These are phyloP conservation scores for Lepus americanus DNA, from an alignment of 2,113 vertebrate genomes.

Conservation along the genomic window DNA sequence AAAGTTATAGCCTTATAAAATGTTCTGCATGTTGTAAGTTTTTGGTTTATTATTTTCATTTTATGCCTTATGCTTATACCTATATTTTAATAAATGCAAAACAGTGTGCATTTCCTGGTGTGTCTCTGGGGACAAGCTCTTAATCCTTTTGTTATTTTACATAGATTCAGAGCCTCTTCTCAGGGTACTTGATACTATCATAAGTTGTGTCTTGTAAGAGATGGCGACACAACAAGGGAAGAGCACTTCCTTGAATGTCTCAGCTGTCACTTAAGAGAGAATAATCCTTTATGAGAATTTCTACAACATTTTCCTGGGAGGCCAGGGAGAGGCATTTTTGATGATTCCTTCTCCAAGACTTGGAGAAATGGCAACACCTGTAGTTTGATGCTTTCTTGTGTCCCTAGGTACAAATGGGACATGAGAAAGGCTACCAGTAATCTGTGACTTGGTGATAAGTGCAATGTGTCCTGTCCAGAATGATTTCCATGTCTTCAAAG, in stretches of 20 bases:
- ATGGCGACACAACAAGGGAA: constrained; percentile 3
- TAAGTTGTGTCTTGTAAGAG: constrained; percentile 11
- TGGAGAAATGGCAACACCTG: neutral
- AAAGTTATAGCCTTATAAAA: constrained; percentile 1
- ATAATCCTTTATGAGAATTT: neutral
- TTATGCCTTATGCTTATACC: neutral
- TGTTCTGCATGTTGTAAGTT: constrained; percentile 7
- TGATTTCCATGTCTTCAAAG: neutral
- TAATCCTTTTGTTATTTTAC: constrained; percentile 42
- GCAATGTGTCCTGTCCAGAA: neutral
- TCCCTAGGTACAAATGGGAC: neutral
- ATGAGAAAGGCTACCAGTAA: neutral
- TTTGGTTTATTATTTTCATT: constrained; percentile 50
- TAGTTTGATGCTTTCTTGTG: neutral
- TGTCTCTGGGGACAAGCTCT: neutral
- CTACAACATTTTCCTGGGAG: neutral
- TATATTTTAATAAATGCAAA: constrained; percentile 62
- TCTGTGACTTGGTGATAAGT: neutral
- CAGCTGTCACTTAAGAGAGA: constrained; percentile 43
- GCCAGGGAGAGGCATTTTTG: neutral
- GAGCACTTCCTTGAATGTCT: neutral
- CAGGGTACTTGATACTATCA: neutral
- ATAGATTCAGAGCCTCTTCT: constrained; percentile 19
- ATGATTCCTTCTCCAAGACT: neutral
- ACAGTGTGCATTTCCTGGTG: neutral